Conservation (phyloP, 2,888 invertebrate genomes). For the Calameuta idolon region DNA sequence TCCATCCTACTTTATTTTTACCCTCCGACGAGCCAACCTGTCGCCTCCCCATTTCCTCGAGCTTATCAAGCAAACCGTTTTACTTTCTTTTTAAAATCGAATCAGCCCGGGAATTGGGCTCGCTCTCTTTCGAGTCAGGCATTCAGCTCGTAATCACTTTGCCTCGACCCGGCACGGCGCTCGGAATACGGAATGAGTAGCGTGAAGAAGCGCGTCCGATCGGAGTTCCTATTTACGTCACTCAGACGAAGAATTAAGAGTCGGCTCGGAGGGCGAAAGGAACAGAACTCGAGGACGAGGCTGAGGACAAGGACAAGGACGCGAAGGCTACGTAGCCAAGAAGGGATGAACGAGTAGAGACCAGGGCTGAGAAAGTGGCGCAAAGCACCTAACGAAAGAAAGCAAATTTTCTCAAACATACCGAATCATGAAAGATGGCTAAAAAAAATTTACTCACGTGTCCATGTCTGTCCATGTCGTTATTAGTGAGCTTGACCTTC, state of each 20-base stretch:
- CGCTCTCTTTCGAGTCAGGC: conserved; percentile 2
- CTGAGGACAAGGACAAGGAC: conserved; percentile 21
- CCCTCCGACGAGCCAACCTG: not conserved
- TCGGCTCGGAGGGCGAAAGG: not conserved
- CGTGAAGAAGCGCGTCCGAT: conserved; percentile 51
- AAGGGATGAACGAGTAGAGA: not conserved
- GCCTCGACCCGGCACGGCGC: conserved; percentile 44
- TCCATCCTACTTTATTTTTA: not conserved
- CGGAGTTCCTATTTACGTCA: conserved; percentile 57
- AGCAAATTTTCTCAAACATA: too few relatives aligned
- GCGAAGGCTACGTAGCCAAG: conserved; percentile 1
- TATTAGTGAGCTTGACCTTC: conserved; percentile 98
- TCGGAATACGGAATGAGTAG: conserved; percentile 54
- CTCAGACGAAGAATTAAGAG: conserved; percentile 54
- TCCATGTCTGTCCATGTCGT: conserved; percentile 96
- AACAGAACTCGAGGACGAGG: conserved; percentile 8
- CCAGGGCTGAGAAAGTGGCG: not conserved
- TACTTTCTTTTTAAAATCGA: not conserved
- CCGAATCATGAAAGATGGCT: too few relatives aligned
- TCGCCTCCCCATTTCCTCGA: not conserved
- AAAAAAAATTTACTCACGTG: conserved; percentile 76
- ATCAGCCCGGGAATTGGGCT: not conserved
- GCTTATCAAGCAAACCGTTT: not conserved
- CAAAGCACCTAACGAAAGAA: not conserved
- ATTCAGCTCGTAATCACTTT: conserved; percentile 41